Evolutionary conservation across 2,797 vertebrate species (phyloP).

Genomic region (Hippocampus kuda): DNA sequence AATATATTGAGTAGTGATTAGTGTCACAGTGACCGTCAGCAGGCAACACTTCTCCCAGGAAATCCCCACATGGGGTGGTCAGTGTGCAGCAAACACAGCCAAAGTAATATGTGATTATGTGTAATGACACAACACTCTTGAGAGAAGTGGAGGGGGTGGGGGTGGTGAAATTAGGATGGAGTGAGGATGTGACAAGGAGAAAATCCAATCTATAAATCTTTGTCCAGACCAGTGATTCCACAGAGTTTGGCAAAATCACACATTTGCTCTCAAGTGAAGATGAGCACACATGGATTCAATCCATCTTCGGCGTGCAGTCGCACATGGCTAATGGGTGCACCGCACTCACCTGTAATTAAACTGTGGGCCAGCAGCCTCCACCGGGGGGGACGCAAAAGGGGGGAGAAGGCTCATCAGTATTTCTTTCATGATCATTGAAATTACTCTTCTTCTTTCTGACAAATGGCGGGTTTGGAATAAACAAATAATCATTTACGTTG

Average conservation of each 20-base stretch:
- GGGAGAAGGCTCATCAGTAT: conserved; percentile 4
- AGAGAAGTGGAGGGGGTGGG: conserved; percentile 6
- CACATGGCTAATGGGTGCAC: conserved; percentile 18
- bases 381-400: conserved; percentile 13
- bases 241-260: conserved; percentile 35
- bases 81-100: conserved; percentile 48
- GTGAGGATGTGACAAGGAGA: conserved; percentile 16
- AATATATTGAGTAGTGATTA: conserved; percentile 2
- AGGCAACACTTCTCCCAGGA: conserved; percentile 30
- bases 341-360: conserved; percentile 50
- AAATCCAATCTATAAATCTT: conserved; percentile 47
- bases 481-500: neutral
- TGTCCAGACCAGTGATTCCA: conserved; percentile 35
- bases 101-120: conserved; percentile 54
- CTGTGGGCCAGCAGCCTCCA: conserved; percentile 34
- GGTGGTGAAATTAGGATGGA: conserved; percentile 12
- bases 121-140: conserved; percentile 41
- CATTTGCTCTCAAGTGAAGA: conserved; percentile 30
- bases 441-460: neutral
- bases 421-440: neutral
- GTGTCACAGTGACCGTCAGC: conserved; percentile 32
- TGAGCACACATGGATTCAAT: conserved; percentile 25
- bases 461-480: neutral
- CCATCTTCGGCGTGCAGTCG: conserved; percentile 19
- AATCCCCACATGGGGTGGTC: conserved; percentile 29